These are phyloP conservation scores for Menidia menidia DNA, from an alignment of 2,797 vertebrate species.

Conservation along the genomic window DNA sequence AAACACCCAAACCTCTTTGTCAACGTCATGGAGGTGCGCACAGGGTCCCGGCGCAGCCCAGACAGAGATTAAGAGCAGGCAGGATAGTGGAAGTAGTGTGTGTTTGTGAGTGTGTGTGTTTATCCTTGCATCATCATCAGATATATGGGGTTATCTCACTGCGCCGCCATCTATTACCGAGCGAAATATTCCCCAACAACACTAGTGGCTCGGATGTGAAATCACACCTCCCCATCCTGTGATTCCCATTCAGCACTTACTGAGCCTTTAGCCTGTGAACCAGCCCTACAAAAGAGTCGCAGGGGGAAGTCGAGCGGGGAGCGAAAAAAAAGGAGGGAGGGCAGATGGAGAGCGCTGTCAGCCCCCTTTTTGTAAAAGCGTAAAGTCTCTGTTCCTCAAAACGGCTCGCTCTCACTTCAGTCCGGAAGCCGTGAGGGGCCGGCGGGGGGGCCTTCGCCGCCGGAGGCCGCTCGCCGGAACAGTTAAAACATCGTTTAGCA, in stretches of 20 bases:
- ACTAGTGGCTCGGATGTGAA: constrained; percentile 30
- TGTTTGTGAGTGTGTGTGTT: constrained; percentile 43
- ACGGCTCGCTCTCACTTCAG: constrained; percentile 52
- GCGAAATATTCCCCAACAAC: constrained; percentile 60
- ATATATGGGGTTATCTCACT: constrained; percentile 72
- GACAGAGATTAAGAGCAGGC: constrained; percentile 76
- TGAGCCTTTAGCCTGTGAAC: constrained; percentile 59
- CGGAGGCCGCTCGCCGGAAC: constrained; percentile 39
- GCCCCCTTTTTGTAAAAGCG: constrained; percentile 28
- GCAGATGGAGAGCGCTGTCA: constrained; percentile 27
- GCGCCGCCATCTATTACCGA: constrained; percentile 60
- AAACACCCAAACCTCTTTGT: constrained; percentile 77
- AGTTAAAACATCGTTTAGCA: constrained; percentile 64
- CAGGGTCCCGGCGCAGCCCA: constrained; percentile 68
- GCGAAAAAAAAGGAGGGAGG: constrained; percentile 38
- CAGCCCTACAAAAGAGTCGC: constrained; percentile 59
- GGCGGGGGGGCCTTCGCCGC: constrained; percentile 64
- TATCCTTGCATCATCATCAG: constrained; percentile 57
- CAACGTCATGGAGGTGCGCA: constrained; percentile 75
- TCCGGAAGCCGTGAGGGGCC: constrained; percentile 45
- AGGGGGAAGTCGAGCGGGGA: constrained; percentile 45
- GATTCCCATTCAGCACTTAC: constrained; percentile 37
- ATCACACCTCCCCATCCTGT: constrained; percentile 28
- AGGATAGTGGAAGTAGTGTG: constrained; percentile 42
- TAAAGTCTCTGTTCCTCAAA: constrained; percentile 61